A percentile compares a stretch with the other conserved stretches of the same genome.
Conservation (phyloP, 2,797 vertebrate species). For the Crypturellus tataupa region DNA sequence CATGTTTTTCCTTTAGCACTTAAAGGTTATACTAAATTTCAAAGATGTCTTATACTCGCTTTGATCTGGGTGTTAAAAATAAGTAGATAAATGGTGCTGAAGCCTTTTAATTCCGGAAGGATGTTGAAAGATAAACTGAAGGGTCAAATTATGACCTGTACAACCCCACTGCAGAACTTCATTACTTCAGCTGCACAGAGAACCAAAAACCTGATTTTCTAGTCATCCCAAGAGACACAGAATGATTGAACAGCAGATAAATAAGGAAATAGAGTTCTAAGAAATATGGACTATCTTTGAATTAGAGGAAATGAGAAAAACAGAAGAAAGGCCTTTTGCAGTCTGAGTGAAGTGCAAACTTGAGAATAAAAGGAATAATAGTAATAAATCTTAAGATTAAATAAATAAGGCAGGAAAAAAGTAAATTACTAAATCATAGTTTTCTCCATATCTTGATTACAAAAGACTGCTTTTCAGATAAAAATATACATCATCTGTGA, state of each 20-base stretch:
- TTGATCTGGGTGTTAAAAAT: conserved; percentile 50
- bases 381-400: conserved; percentile 42
- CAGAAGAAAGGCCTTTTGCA: conserved; percentile 11
- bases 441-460: not conserved
- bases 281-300: conserved; percentile 40
- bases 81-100: conserved; percentile 38
- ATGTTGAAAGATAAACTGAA: conserved; percentile 46
- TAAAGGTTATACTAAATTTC: conserved; percentile 15
- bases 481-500: not conserved
- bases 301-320: conserved; percentile 50
- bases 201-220: conserved; percentile 33
- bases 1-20: conserved; percentile 1
- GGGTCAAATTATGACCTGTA: conserved; percentile 36
- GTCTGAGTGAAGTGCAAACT: not conserved
- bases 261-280: conserved; percentile 35
- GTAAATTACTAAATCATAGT: not conserved
- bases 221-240: not conserved
- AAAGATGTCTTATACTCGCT: not conserved
- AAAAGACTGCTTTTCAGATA: not conserved
- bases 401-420: conserved; percentile 1
- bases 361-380: conserved; percentile 30
- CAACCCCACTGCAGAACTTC: not conserved
- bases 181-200: conserved; percentile 29
- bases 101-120: not conserved
- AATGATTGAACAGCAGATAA: conserved; percentile 34